Evolutionary conservation across 1,140 invertebrate species (phyloP), one percentile per base, ranked within the genome.

Genomic region (Philaenus spumarius): DNA sequence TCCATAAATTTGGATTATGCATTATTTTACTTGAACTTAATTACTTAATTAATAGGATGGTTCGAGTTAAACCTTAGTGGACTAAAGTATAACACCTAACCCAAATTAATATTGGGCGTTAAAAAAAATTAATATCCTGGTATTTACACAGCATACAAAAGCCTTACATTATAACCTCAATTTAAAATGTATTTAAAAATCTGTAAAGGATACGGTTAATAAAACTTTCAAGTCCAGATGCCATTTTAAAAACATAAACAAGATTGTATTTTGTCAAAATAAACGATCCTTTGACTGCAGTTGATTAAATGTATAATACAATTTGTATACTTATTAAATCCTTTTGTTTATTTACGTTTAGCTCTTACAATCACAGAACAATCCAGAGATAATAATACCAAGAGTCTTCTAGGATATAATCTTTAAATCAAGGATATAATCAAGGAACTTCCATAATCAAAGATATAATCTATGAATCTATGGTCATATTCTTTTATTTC

Each of bases 181-280:
- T 22, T 4, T 20, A 45, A 45, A 15, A 9, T 45, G 7, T 6
- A 19, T 19, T 15, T 45, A 45, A 19, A 57, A 14, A 24, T 9
- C 26, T 15, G 53, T 67, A 79, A 85, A 84, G 81, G 81, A 84
- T 86, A 84, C 83, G 87, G 73, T 92, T 93, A 1, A 93, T 85
- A 68, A 90, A 93, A 58, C 84, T 85, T 74, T 93, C 90, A 58
- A 93, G 73, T 48, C 87, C 86, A 43, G 88, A 84, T 63, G 87
- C 83, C 90, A 93, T 93, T 9, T 45, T 55, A 26, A 30, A 12
- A 14, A 47, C 22, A 24, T 2, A 47, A 47, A 24, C 45, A 24
- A 47, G 45, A n/a, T n/a, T n/a, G n/a, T n/a, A 50, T n/a, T 24
- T 50, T 15, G 2, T 17, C 6, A 52, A 5, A 35, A 15, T 35